Evolutionary conservation across 2,888 invertebrate species (phyloP), one percentile per base, ranked within the genome.

Genomic region (Sepioteuthis lessoniana): DNA sequence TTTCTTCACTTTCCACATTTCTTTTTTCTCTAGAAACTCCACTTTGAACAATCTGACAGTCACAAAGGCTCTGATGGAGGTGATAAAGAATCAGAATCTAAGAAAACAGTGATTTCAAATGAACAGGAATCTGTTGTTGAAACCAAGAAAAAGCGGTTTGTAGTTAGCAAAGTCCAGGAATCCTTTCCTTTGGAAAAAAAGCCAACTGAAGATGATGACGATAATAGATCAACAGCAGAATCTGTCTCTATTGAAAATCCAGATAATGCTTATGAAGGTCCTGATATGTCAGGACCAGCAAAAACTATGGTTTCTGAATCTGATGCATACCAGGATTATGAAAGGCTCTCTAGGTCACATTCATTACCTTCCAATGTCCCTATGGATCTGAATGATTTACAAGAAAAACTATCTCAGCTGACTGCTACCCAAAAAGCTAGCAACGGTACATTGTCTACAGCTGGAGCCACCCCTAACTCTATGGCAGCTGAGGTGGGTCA

Each of bases 371-470:
- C 95, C 16, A 95, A 95, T 91, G 96, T 96, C 35, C 96, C 96
- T 35, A 95, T 96, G 38, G 96, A 96, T 94, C 95, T 96, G 37
- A 95, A 95, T 95, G 96, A 96, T 94, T 94, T 96, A 42, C 95
- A 96, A 93, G 96, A 96, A 93, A 96, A 96, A 94, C 94, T 96
- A 42, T 95, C 94, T 91, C 96, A 95, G 94, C 94, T 96, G 42
- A 96, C 96, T 42, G 92, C 94, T n/a, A 94, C 95, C n/a, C 95
- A 95, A 35, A 95, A 95, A 90, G 93, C 91, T 46, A 94, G 95
- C 50, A 93, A 94, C n/a, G 94, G 94, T 13, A 91, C 92, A 46
- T 93, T 91, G 16, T 55, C 94, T 37, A 94, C 93, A n/a, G 60
- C 94, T 47, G 94, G 91, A 25, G 90, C 94, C 38, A 60, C 93